Evolutionary conservation across 2,888 invertebrate species (phyloP).

Genomic region (Drosophila buzzatii): DNA sequence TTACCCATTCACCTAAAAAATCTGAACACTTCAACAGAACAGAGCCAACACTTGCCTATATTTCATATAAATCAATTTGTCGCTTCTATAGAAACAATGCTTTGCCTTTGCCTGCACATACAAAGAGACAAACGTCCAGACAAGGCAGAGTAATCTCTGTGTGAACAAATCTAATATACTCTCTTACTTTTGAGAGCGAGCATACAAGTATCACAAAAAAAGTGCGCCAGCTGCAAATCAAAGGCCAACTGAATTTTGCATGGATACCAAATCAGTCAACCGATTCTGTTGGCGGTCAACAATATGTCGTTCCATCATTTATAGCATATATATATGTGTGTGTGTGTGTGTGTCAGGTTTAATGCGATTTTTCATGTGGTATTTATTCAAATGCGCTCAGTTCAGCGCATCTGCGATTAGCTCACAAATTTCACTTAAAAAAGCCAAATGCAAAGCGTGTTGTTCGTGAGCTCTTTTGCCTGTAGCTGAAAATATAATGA

Average conservation of each 20-base stretch:
- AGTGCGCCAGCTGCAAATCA: slow-evolving; percentile 53
- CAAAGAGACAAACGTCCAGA: background rate
- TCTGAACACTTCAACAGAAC: background rate
- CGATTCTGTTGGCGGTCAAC: slow-evolving; percentile 48
- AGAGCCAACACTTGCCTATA: no score
- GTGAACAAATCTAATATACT: background rate
- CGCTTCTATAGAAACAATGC: background rate
- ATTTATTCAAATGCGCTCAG: background rate
- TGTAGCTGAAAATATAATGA: background rate
- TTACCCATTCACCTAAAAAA: no score
- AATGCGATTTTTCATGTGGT: slow-evolving; percentile 31
- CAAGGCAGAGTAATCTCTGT: no score
- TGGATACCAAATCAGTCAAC: slow-evolving; percentile 45
- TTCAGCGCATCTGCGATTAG: slow-evolving; percentile 4
- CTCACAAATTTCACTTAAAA: slow-evolving; percentile 17
- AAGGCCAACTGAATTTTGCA: slow-evolving; percentile 40
- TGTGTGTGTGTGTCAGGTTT: background rate
- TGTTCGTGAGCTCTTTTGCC: background rate
- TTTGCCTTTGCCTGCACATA: background rate
- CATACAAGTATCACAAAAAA: slow-evolving; percentile 18
- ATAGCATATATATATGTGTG: background rate
- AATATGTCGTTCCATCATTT: slow-evolving; percentile 34
- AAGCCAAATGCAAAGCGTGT: background rate
- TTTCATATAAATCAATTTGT: background rate
- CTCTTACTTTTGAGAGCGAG: background rate